Base-by-base conservation (phyloP, 2,797 vertebrate species). In the Hipposideros larvatus region DNA sequence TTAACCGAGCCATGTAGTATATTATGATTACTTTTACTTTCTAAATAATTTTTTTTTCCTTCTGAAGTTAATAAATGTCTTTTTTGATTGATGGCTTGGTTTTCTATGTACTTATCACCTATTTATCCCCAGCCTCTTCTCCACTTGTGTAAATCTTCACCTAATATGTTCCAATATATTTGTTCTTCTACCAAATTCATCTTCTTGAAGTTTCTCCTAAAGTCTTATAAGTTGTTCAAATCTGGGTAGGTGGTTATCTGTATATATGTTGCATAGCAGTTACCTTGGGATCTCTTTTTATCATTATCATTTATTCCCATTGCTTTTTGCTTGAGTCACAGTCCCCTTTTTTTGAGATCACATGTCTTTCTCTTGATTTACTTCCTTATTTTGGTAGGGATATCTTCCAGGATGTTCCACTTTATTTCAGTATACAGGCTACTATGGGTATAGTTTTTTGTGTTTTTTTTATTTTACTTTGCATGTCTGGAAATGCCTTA, bases 21-120 rank as follows among this genome's bases (percentile, higher is more conserved):
- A 74, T 66, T 93, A 28, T 82, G 18, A 79, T 92, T 59, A 74
- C 28, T 77, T 92, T 93, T 66, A 77, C 55, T 61, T 92, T 94
- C 63, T 63, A 80, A 92, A 55, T 84, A 37, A 59, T 11, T 46
- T 41, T 78, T 61, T 87, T 10, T 84, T 92, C 79, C 71, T 37
- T 78, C n/a, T 89, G 59, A 68, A 83, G 63, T 75, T 94, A 91
- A 68, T 66, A 85, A 37, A 59, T 78, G 16, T 78, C 24, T 87
- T 89, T 86, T 78, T 86, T 55, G 26, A 84, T 86, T 95, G 41
- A 37, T 86, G 43, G 48, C 59, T 84, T 89, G n/a, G 4, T 77
- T 75, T 83, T 85, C 55, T 94, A 10, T 63, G 14, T 57, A 57
- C 28, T 68, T 96, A 51, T 48, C 18, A 66, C 18, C 92, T 43